Conservation (phyloP, 1,140 invertebrate genomes). For the Octopus bimaculoides region DNA sequence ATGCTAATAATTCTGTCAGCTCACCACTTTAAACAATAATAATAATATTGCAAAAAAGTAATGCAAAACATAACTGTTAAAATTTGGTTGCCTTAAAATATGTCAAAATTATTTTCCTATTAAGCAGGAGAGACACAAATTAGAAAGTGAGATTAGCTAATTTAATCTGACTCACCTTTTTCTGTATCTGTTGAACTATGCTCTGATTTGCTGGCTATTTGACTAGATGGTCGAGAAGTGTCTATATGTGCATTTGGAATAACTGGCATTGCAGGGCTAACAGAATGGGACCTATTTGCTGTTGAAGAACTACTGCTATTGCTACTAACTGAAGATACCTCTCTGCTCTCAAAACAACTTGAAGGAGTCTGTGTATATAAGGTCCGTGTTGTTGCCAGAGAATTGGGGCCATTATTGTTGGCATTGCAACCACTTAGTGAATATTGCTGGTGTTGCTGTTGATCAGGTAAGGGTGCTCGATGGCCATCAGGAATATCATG, state of each 20-base stretch:
- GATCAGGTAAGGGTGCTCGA: conserved; percentile 74
- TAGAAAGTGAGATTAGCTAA: too few species aligned
- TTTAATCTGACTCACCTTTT: background rate
- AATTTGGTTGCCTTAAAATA: too few species aligned
- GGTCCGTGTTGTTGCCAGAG: conserved; percentile 62
- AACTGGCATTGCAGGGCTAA: conserved; percentile 61
- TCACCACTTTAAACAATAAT: too few species aligned
- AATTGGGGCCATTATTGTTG: conserved; percentile 58
- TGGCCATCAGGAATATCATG: conserved; percentile 72
- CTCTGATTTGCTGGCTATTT: conserved; percentile 39
- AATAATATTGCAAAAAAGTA: too few species aligned
- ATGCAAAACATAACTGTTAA: too few species aligned
- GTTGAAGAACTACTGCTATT: conserved; percentile 27
- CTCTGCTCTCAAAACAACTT: conserved; percentile 54
- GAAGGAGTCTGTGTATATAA: conserved; percentile 82
- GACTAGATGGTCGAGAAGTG: conserved; percentile 63
- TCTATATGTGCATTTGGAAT: conserved; percentile 61
- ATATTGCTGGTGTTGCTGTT: conserved; percentile 19
- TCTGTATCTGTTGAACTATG: conserved; percentile 16
- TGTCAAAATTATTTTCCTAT: too few species aligned
- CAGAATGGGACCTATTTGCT: conserved; percentile 43
- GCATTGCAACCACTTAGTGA: background rate
- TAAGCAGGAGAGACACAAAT: too few species aligned
- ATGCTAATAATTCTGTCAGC: too few species aligned
- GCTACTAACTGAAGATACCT: conserved; percentile 11